These are phyloP conservation scores for Myocastor coypus DNA, from an alignment of 2,113 vertebrate genomes.

Conservation along the genomic window DNA sequence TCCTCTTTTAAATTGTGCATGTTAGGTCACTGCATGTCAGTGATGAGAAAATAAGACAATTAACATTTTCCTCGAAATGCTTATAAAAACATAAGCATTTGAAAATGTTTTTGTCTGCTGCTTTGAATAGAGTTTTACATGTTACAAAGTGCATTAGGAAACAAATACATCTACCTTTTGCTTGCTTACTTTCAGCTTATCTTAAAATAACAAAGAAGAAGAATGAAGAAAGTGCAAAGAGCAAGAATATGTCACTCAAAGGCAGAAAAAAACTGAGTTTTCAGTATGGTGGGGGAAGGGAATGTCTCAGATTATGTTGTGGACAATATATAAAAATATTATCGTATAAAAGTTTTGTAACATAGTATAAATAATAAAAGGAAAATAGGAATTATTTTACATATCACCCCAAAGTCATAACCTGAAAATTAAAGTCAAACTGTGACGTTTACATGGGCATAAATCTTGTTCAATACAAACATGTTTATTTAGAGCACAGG, in stretches of 20 bases:
- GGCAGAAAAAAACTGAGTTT: neutral
- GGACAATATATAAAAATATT: neutral
- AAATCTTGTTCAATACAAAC: slow-evolving; percentile 47
- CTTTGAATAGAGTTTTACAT: too few relatives aligned
- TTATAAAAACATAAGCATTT: slow-evolving; percentile 48
- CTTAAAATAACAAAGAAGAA: slow-evolving; percentile 22
- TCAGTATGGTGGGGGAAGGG: neutral
- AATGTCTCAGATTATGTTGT: neutral
- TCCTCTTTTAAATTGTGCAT: neutral
- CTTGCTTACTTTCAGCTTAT: slow-evolving; percentile 49
- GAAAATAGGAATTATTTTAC: neutral
- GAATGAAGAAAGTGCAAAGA: slow-evolving; percentile 22
- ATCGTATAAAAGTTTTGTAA: slow-evolving; percentile 20
- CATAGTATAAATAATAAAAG: neutral
- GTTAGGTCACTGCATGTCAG: neutral
- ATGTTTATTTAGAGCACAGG: slow-evolving; percentile 60
- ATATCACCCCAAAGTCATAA: neutral
- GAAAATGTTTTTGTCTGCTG: too few relatives aligned
- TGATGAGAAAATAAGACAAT: neutral
- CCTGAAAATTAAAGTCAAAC: slow-evolving; percentile 15
- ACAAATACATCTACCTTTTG: too few relatives aligned
- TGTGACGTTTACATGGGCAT: neutral
- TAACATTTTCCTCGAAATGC: slow-evolving; percentile 16
- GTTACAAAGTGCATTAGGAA: too few relatives aligned
- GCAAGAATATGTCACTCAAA: neutral